Conservation (phyloP, 2,888 invertebrate species). For the Sclerodermus sp. region DNA sequence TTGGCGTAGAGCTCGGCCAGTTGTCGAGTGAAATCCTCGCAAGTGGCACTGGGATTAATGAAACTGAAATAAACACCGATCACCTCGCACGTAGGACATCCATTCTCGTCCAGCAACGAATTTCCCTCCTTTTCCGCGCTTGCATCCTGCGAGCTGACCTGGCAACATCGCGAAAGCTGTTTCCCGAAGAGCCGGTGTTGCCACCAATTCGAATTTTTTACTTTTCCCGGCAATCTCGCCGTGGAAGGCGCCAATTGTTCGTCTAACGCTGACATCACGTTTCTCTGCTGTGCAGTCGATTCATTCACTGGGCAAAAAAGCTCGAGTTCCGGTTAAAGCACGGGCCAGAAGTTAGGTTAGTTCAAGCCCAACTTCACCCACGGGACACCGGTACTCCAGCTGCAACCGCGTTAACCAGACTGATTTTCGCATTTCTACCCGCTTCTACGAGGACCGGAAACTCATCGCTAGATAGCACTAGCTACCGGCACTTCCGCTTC, state of each 20-base stretch:
- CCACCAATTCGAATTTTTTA: slow-evolving; percentile 35
- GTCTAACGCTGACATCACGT: slow-evolving; percentile 30
- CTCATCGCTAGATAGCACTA: no score
- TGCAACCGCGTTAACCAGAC: no score
- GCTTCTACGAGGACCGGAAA: no score
- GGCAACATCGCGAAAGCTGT: slow-evolving; percentile 44
- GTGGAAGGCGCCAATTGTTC: slow-evolving; percentile 25
- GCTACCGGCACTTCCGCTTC: no score
- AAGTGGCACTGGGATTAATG: slow-evolving; percentile 69
- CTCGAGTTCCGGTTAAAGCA: no score
- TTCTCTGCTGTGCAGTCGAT: no score
- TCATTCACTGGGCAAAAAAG: no score
- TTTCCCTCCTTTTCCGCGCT: slow-evolving; percentile 27
- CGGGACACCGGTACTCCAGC: no score
- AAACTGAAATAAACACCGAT: slow-evolving; percentile 73
- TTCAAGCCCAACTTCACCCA: no score
- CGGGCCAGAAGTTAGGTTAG: no score
- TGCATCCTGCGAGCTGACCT: slow-evolving; percentile 29
- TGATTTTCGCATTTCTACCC: no score
- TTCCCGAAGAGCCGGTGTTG: slow-evolving; percentile 53
- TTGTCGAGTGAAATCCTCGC: slow-evolving; percentile 70
- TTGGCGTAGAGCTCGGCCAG: slow-evolving; percentile 63
- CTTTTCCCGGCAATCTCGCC: slow-evolving; percentile 20
- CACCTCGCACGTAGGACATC: slow-evolving; percentile 45
- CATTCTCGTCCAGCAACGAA: slow-evolving; percentile 33